Evolutionary conservation across 2,888 invertebrate genomes (phyloP).

Genomic region (Synergus itoensis): DNA sequence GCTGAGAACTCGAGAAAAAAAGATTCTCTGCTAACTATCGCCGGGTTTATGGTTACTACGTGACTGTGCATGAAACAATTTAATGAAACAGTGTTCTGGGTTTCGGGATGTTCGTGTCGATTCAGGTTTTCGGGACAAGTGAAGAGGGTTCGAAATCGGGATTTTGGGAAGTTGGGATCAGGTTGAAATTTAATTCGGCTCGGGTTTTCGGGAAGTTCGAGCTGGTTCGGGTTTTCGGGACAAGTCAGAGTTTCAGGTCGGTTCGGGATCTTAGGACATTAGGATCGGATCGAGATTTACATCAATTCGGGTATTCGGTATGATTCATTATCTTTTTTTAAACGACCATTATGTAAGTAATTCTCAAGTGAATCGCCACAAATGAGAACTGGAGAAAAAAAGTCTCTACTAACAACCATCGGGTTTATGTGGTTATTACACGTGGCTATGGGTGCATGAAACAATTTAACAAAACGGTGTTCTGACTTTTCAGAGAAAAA

Average conservation of each 20-base stretch:
- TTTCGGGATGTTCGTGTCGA: no score
- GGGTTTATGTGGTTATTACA: conserved; percentile 55
- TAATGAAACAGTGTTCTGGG: conserved; percentile 48
- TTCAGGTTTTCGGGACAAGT: no score
- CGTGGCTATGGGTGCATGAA: conserved; percentile 44
- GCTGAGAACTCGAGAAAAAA: neutral
- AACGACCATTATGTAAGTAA: neutral
- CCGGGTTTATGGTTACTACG: conserved; percentile 54
- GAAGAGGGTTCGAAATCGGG: no score
- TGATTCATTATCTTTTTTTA: no score
- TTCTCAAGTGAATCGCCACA: neutral
- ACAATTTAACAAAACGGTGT: conserved; percentile 48
- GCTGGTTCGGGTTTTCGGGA: no score
- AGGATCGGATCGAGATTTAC: no score
- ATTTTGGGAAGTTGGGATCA: no score
- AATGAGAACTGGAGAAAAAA: neutral
- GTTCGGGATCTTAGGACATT: no score
- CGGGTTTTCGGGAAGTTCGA: no score
- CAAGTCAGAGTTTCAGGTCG: no score
- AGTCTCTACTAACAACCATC: conserved; percentile 42
- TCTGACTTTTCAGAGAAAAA: neutral
- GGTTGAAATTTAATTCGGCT: no score
- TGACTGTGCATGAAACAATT: conserved; percentile 50
- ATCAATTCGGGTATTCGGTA: no score
- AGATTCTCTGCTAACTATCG: conserved; percentile 42